phyloP scores from a whole-genome alignment of 2,888 invertebrate species.

The Tachina fera region DNA sequence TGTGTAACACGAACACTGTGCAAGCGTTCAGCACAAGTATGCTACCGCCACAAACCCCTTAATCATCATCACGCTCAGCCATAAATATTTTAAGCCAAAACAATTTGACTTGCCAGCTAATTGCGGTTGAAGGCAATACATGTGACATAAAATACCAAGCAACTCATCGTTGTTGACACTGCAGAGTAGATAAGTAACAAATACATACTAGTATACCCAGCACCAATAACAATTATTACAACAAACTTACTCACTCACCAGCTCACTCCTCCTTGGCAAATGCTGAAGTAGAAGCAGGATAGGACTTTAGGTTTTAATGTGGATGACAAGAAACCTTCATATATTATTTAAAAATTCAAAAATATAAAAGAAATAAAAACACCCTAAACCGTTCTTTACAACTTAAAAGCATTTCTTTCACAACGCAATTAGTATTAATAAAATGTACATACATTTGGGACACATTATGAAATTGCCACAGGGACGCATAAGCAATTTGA shows the following conservation, averaged over 20 bases:
- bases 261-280: not conserved
- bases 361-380: too few relatives aligned
- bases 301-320: conserved; percentile 20
- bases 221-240: conserved; percentile 32
- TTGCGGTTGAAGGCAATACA: conserved; percentile 59
- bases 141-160: conserved; percentile 1
- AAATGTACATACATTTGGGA: conserved; percentile 67
- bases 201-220: too few relatives aligned
- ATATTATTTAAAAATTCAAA: not conserved
- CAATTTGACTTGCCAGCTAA: conserved; percentile 63
- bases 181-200: too few relatives aligned
- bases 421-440: conserved; percentile 69
- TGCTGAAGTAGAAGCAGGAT: not conserved
- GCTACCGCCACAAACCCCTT: not conserved
- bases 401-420: conserved; percentile 22
- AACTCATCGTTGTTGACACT: conserved; percentile 22
- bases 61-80: conserved; percentile 30
- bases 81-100: conserved; percentile 57
- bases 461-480: conserved; percentile 69
- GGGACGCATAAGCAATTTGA: conserved; percentile 66
- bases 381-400: conserved; percentile 1
- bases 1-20: conserved; percentile 15
- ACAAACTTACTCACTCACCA: not conserved
- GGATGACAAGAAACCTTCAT: conserved; percentile 17
- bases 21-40: not conserved